Evolutionary conservation across 2,113 vertebrate species (phyloP).

Genomic region (Bucco capensis): DNA sequence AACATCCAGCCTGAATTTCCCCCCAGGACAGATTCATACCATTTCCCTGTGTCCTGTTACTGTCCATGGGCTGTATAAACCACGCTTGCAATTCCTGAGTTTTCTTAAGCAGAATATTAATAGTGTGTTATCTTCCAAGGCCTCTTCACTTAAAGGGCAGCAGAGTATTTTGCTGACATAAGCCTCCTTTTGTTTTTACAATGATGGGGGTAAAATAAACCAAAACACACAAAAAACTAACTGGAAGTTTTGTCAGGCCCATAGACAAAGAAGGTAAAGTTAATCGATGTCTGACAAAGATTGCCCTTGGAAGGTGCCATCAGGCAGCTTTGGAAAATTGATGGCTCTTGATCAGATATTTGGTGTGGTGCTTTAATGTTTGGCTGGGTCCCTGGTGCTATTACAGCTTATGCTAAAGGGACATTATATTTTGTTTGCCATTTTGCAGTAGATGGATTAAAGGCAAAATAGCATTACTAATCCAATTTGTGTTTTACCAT

Average conservation of each 20-base stretch:
- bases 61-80: not conserved
- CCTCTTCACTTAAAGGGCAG: not conserved
- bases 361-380: not conserved
- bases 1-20: no score
- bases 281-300: not conserved
- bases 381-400: not conserved
- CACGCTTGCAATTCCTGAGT: not conserved
- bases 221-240: no score
- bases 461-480: not conserved
- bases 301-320: not conserved
- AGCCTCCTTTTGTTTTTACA: not conserved
- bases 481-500: not conserved
- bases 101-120: slow-evolving; percentile 1
- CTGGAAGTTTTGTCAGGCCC: not conserved
- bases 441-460: not conserved
- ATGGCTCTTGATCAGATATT: not conserved
- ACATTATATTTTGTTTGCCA: not conserved
- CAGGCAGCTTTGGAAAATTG: no score
- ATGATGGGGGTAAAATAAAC: not conserved
- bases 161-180: not conserved
- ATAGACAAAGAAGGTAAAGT: not conserved
- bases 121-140: not conserved
- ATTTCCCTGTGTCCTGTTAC: no score
- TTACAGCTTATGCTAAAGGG: not conserved
- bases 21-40: no score